Percentiles rank a stretch among this genome's conserved stretches.
Conservation (phyloP, 1,140 invertebrate species). For the Limonius californicus region DNA sequence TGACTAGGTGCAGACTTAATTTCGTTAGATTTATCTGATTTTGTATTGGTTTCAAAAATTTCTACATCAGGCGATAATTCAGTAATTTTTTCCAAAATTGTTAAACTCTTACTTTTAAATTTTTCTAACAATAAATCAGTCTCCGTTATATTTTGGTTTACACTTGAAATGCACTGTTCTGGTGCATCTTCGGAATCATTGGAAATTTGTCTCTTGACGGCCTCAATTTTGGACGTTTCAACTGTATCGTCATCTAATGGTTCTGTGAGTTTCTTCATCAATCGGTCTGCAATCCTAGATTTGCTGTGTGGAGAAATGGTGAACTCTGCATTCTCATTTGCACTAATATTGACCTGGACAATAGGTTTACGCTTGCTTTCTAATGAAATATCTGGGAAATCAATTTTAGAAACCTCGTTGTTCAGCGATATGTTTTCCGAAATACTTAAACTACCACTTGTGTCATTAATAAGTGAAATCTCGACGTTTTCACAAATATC, state of each 20-base stretch:
- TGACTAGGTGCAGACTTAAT: too few relatives aligned
- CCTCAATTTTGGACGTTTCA: conserved; percentile 1
- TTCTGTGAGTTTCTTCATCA: conserved; percentile 31
- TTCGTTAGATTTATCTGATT: too few relatives aligned
- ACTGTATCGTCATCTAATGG: neutral
- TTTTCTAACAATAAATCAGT: neutral
- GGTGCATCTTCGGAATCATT: neutral
- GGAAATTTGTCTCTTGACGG: neutral
- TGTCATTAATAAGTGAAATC: conserved; percentile 30
- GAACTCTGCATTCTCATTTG: conserved; percentile 15
- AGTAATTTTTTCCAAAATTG: conserved; percentile 1
- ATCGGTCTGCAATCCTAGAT: conserved; percentile 33
- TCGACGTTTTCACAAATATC: conserved; percentile 34
- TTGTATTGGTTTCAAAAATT: neutral
- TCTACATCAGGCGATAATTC: neutral
- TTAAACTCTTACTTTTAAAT: neutral
- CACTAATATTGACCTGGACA: conserved; percentile 29
- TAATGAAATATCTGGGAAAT: neutral
- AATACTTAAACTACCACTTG: conserved; percentile 5
- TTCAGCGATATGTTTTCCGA: neutral
- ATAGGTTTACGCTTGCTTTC: conserved; percentile 28
- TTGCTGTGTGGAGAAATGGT: neutral
- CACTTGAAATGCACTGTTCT: neutral
- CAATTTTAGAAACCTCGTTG: conserved; percentile 16
- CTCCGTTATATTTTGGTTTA: neutral